Conservation (phyloP, 2,113 vertebrate species). For the Chaenocephalus aceratus region DNA sequence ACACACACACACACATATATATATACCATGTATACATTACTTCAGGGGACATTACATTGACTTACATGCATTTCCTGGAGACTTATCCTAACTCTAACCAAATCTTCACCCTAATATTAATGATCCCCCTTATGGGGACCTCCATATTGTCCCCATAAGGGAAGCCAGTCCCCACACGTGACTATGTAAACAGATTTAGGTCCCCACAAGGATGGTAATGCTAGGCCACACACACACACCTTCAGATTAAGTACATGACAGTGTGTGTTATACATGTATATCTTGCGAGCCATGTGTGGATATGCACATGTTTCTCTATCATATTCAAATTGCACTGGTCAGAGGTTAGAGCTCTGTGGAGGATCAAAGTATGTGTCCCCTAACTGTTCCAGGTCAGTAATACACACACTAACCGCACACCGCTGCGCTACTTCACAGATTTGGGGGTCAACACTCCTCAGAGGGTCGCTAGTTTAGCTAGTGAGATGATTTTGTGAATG, state of each 20-base stretch:
- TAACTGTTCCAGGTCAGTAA: background rate
- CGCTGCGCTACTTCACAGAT: background rate
- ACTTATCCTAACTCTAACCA: no score
- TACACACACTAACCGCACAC: background rate
- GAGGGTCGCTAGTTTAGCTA: background rate
- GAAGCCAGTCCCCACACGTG: no score
- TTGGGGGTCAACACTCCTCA: background rate
- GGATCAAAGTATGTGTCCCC: slow-evolving; percentile 3
- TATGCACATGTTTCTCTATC: background rate
- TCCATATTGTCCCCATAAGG: no score
- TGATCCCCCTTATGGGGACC: no score
- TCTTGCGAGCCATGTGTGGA: background rate
- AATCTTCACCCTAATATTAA: no score
- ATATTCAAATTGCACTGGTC: background rate
- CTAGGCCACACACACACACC: no score
- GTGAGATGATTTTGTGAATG: background rate
- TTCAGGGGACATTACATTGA: no score
- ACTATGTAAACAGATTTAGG: no score
- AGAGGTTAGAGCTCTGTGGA: background rate
- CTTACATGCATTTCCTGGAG: no score
- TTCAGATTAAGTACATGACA: background rate
- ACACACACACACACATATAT: background rate
- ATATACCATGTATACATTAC: background rate
- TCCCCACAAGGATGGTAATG: no score
- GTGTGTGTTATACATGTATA: background rate